These are phyloP conservation scores for Rhyzopertha dominica DNA, from an alignment of 1,140 invertebrate species.

Conservation along the genomic window DNA sequence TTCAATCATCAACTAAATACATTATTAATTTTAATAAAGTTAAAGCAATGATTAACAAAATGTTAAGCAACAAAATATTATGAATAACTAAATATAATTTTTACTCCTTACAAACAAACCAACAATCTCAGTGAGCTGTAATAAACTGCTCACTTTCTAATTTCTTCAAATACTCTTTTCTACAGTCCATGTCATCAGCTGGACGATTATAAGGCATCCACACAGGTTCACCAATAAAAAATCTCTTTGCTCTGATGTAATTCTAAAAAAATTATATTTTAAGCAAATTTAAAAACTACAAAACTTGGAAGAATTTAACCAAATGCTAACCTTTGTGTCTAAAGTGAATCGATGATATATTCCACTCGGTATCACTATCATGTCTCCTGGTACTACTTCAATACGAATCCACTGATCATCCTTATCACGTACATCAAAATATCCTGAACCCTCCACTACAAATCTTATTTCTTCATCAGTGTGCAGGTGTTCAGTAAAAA, in stretches of 20 bases:
- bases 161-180: conserved; percentile 65
- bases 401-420: conserved; percentile 94
- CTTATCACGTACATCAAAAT: conserved; percentile 91
- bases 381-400: conserved; percentile 74
- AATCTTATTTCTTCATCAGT: conserved; percentile 96
- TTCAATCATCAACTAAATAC: too few relatives aligned
- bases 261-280: conserved; percentile 58
- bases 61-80: too few relatives aligned
- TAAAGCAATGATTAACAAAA: too few relatives aligned
- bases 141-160: conserved; percentile 48
- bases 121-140: too few relatives aligned
- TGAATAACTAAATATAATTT: too few relatives aligned
- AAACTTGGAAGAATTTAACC: conserved; percentile 1
- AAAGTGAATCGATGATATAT: conserved; percentile 97
- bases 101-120: too few relatives aligned
- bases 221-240: conserved; percentile 88
- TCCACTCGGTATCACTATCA: conserved; percentile 91
- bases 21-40: too few relatives aligned
- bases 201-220: conserved; percentile 85
- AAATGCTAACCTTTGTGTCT: conserved; percentile 65
- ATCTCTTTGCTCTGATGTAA: conserved; percentile 78
- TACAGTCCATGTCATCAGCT: conserved; percentile 76
- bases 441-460: conserved; percentile 80
- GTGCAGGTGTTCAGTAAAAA: conserved; percentile 93
- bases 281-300: conserved; percentile 1